A percentile compares a stretch with the other conserved stretches of the same genome.
Evolutionary conservation across 2,888 invertebrate genomes (phyloP).

Genomic region (Coelopa pilipes): DNA sequence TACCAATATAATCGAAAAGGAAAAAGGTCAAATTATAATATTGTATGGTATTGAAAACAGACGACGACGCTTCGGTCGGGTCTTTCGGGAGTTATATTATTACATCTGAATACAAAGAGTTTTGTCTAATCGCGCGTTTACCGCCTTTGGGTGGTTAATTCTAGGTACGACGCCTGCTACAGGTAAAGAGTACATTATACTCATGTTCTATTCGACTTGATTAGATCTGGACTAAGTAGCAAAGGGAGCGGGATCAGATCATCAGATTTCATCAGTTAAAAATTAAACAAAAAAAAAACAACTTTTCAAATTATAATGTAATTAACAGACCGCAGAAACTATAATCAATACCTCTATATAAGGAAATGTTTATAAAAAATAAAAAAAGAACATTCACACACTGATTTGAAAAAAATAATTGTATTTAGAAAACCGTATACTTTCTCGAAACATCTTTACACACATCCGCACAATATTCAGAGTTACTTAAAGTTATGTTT

Average conservation of each 20-base stretch:
- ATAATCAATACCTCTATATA: slow-evolving; percentile 10
- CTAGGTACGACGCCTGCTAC: background rate
- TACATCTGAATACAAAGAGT: no score
- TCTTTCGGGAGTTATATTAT: no score
- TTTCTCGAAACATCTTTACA: slow-evolving; percentile 19
- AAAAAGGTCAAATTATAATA: no score
- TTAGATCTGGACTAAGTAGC: no score
- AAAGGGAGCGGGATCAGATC: background rate
- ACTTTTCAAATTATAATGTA: background rate
- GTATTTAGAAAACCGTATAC: background rate
- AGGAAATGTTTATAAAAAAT: background rate
- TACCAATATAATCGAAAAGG: no score
- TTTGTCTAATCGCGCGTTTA: no score
- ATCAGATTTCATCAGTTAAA: slow-evolving; percentile 35
- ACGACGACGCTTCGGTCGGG: no score
- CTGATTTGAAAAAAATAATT: background rate
- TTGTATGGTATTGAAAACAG: no score
- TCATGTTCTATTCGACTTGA: background rate
- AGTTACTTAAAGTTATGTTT: slow-evolving; percentile 15
- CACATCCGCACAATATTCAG: slow-evolving; percentile 22
- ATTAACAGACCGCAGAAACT: slow-evolving; percentile 8
- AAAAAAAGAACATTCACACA: slow-evolving; percentile 25
- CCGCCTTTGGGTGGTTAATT: no score
- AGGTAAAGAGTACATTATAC: background rate
- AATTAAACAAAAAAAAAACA: background rate